Base-by-base conservation (phyloP, 2,113 vertebrate species). In the Ranitomeya variabilis region DNA sequence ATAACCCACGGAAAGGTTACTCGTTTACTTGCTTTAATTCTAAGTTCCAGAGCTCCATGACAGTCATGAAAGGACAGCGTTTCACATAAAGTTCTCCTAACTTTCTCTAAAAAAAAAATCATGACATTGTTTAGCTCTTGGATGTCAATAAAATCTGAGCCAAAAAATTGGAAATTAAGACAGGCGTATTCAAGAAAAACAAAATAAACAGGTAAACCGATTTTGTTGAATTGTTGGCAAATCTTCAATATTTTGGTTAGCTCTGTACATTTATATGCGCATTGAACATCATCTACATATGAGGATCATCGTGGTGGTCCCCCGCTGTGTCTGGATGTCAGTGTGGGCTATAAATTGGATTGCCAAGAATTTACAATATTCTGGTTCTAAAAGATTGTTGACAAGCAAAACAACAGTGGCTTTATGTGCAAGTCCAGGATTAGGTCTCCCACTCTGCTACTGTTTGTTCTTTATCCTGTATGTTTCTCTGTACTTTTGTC, bases 401-500 rank as follows among this genome's bases (percentile, higher is more conserved):
- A 66, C 59, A 84, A 79, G 69, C 69, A 85, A 37, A 69, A 79
- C 52, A 69, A 26, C 60, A 54, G 18, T 59, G 8, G 7, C 23
- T 45, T 37, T 67, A 59, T 69, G 16, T 84, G n/a, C 57, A 3
- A 16, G n/a, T 57, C 59, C 37, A 62, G 82, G 82, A 89, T 89
- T 89, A 89, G 81, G 45, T 6, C 31, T 54, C 45, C 23, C 59
- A 55, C 83, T 83, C 71, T 77, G 80, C 87, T 83, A 62, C 69
- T 83, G 80, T 83, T 78, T 83, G 80, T n/a, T 62, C 16, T 77
- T 66, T 31, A 54, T 62, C 71, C 71, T 77, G 21, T 18, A 66
- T 66, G 71, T 64, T 54, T 54, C 21, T 26, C 45, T 76, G 16
- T 18, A 76, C 80, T 85, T 67, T 89, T 89, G 87, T 89, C 77